Conservation (phyloP, 2,113 vertebrate species). For the Catharus fuscescens region DNA sequence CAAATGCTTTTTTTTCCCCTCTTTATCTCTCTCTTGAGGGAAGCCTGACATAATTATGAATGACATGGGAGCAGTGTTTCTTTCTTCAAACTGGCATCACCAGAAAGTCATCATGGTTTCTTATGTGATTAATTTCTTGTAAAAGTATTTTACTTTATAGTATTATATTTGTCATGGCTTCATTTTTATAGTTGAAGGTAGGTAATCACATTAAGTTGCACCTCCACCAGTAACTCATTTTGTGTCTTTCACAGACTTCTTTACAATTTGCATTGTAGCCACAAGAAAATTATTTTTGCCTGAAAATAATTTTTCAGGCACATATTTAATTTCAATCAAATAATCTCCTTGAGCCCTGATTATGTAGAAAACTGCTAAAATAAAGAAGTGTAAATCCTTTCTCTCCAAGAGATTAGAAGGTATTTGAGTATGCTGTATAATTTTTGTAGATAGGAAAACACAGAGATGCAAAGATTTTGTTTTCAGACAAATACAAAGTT, state of each 20-base stretch:
- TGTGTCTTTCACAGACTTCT: not conserved
- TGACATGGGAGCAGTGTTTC: not conserved
- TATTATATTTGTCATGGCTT: not conserved
- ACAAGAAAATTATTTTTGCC: not conserved
- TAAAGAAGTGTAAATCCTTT: not conserved
- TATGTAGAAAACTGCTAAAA: not conserved
- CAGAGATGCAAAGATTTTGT: not conserved
- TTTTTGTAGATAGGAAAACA: not conserved
- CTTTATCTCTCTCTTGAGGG: not conserved
- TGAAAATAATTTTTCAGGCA: not conserved
- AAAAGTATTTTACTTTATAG: not conserved
- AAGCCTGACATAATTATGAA: slow-evolving; percentile 27
- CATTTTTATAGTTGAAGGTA: not conserved
- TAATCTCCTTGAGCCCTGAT: not conserved
- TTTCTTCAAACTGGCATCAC: not conserved
- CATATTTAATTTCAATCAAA: not conserved
- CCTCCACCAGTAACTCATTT: not conserved
- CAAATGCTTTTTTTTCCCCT: not conserved
- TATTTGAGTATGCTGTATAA: not conserved
- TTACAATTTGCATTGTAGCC: not conserved
- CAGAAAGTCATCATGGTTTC: not conserved
- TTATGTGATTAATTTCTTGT: not conserved
- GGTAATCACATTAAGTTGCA: not conserved
- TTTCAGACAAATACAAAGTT: not conserved
- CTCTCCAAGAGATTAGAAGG: not conserved